A percentile compares a stretch with the other conserved stretches of the same genome.
Evolutionary conservation across 2,888 invertebrate genomes (phyloP).

Genomic region (Drosophila subquinaria): DNA sequence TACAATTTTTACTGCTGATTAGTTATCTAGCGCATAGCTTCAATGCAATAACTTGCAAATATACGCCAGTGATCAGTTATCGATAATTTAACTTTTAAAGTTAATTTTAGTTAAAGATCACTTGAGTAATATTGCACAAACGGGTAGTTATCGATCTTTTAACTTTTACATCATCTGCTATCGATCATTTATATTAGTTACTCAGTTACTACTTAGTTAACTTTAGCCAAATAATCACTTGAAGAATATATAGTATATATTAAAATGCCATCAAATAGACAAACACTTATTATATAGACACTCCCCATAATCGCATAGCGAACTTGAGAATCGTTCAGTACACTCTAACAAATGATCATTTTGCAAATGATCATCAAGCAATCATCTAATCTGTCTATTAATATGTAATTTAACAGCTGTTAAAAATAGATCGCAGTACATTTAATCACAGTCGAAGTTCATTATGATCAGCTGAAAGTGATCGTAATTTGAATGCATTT

Average conservation of each 20-base stretch:
- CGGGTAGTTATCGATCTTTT: neutral
- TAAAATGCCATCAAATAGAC: slow-evolving; percentile 7
- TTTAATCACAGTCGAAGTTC: slow-evolving; percentile 2
- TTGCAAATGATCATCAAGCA: neutral
- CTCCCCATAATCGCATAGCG: neutral
- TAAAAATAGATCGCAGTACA: neutral
- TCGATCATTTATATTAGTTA: neutral
- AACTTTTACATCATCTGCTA: neutral
- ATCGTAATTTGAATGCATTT: slow-evolving; percentile 1
- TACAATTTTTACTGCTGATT: neutral
- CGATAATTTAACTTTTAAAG: neutral
- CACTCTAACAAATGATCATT: neutral
- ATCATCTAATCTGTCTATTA: slow-evolving; percentile 1
- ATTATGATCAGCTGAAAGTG: slow-evolving; percentile 5
- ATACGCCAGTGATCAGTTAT: neutral
- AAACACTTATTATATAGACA: neutral
- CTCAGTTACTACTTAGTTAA: neutral
- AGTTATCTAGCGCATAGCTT: neutral
- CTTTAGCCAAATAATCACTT: neutral
- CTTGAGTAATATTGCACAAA: neutral
- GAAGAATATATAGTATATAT: neutral
- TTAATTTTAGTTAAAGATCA: neutral
- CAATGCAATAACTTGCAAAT: too few relatives aligned
- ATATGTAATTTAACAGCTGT: neutral
- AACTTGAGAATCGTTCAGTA: neutral